A percentile compares a stretch with the other conserved stretches of the same genome.
Conservation (phyloP, 1,140 invertebrate genomes). For the Caerostris darwini region DNA sequence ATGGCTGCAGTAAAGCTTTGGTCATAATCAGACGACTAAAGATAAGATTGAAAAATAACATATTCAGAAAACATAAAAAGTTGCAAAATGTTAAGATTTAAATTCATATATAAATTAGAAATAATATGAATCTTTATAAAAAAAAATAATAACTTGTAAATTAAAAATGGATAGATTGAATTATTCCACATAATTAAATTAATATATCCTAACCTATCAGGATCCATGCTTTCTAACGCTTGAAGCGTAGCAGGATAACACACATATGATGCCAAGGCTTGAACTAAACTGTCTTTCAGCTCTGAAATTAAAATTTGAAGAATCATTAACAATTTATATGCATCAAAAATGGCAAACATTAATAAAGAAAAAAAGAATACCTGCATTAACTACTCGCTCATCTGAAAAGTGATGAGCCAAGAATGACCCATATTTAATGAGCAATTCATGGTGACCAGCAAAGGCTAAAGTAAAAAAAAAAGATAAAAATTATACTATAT, state of each 20-base stretch:
- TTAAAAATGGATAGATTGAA: neutral
- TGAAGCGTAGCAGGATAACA: constrained; percentile 85
- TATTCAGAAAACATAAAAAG: neutral
- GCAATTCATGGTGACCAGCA: constrained; percentile 83
- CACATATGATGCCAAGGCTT: constrained; percentile 88
- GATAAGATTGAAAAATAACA: constrained; percentile 72
- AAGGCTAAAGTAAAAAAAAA: constrained; percentile 66
- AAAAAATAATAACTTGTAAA: neutral
- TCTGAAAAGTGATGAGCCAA: constrained; percentile 89
- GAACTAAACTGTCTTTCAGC: constrained; percentile 88
- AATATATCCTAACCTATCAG: constrained; percentile 81
- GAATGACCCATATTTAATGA: constrained; percentile 87
- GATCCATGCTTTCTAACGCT: constrained; percentile 86
- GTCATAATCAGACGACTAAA: constrained; percentile 86
- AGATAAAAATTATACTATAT: neutral
- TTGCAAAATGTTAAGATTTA: neutral
- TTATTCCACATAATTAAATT: neutral
- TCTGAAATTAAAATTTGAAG: constrained; percentile 82
- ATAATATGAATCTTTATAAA: neutral
- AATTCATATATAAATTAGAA: neutral
- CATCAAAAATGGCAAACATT: neutral
- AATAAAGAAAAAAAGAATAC: constrained; percentile 78
- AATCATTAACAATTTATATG: neutral
- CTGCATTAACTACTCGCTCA: constrained; percentile 87
- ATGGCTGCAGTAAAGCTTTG: constrained; percentile 87